phyloP scores from a whole-genome alignment of 23 tunicate species.

The Ascidia mentula region DNA sequence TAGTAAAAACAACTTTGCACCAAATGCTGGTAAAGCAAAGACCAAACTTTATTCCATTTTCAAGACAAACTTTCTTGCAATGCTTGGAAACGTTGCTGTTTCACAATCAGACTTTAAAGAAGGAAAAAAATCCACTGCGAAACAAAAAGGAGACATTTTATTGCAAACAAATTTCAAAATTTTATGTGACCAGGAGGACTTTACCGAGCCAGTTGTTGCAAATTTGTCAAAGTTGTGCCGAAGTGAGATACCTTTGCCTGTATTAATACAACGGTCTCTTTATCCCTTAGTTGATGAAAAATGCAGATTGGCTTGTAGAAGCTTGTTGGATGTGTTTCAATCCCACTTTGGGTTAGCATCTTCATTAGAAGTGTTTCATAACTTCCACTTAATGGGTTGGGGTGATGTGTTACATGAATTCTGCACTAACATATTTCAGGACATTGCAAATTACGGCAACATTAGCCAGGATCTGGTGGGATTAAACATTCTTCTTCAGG shows the following conservation, averaged over 20 bases:
- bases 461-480: slow-evolving; percentile 44
- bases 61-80: neutral
- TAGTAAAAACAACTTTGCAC: neutral
- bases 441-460: slow-evolving; percentile 7
- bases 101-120: neutral
- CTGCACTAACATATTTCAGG: slow-evolving; percentile 17
- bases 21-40: neutral
- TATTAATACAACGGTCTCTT: neutral
- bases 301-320: neutral
- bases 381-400: slow-evolving; percentile 85
- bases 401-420: slow-evolving; percentile 83
- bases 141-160: neutral
- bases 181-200: neutral
- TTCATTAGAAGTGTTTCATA: slow-evolving; percentile 45
- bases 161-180: neutral
- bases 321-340: neutral
- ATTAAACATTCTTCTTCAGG: slow-evolving; percentile 56
- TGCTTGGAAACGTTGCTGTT: neutral
- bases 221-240: neutral
- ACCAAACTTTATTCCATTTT: neutral
- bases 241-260: neutral
- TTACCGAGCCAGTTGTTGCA: neutral
- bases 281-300: neutral
- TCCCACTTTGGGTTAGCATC: slow-evolving; percentile 24
- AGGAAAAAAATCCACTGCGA: neutral